Evolutionary conservation across 2,888 invertebrate species (phyloP), one percentile per base, ranked within the genome.

Genomic region (Seira ritae): DNA sequence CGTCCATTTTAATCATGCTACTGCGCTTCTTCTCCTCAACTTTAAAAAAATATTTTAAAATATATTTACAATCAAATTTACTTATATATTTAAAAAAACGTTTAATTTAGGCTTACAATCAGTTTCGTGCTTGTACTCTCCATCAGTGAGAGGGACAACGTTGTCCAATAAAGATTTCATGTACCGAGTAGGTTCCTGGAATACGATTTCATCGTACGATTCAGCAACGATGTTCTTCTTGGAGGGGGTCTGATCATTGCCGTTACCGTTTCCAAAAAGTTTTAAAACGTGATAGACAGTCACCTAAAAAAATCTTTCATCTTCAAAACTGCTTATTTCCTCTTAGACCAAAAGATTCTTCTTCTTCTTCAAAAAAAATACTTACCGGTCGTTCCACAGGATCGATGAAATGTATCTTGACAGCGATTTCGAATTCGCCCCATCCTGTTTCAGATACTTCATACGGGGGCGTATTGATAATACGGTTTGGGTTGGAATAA

Each of bases 351-450:
- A 2, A 80, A 73, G 15, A 55, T 12, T 71, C 22, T 50, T 22
- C n/a, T n/a, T n/a, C 8, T 66, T 22, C 17, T 42, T 69, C 31
- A 55, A 55, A 22, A 3, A 17, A 60, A n/a, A 80, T 72, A 92
- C 94, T 93, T 91, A 97, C 97, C 17, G 97, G 96, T 90, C 96
- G 93, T 91, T 98, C 99, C 90, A 97, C 97, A 0, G 97, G 96
- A 92, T 99, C 99, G 90, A 96, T 95, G 90, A 99, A 99, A 91
- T 97, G 97, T 85, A 99, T 96, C 91, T 98, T 98, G 76, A 99
- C 98, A 46, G 97, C 96, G 87, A 99, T 96, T 92, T 99, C 99
- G 91, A 99, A 99, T 92, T 99, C 99, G 88, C 99, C 99, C 99
- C 99, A 99, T 0, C 99, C 99, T 0, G 99, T 99, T 91, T 99